Base-by-base conservation (phyloP, 1,140 invertebrate species). In the Macrosteles quadrilineatus region DNA sequence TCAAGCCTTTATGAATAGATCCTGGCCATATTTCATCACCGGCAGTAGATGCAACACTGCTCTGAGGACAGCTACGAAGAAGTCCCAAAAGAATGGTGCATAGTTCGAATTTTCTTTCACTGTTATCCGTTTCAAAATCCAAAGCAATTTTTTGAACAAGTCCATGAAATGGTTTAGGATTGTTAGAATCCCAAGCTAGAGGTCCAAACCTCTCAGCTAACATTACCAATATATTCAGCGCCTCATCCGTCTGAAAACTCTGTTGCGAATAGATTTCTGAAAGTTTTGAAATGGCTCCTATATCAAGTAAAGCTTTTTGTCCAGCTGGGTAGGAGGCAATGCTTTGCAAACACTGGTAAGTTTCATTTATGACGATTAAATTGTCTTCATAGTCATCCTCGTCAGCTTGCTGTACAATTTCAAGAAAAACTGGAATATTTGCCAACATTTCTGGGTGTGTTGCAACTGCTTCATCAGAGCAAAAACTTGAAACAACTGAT, bases 41-140 rank as follows among this genome's bases (percentile, higher is more conserved):
- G 11, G 87, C 80, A 25, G 86, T 83, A 12, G 84, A 71, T 43
- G 90, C 86, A 2, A 86, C 81, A 59, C 87, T 84, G 74, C 85
- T 85, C 30, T 88, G 87, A n/a, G 77, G 76, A 75, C 91, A 91
- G 69, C 88, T 93, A 67, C 86, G 86, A 6, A 96, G 75, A 21
- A 96, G 81, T 21, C 88, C 87, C 75, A 90, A 87, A 17, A 96
- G 79, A 69, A 93, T 88, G 1, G 85, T 82, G 75, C 91, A 93
- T 12, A 96, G 79, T 77, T 95, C 90, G 82, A 96, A 96, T 80
- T 97, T 96, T 66, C 90, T 83, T 76, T 95, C 92, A 21, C 89
- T 90, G 65, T 94, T 87, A 80, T 96, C 93, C 0, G 89, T 91
- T 75, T 92, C 90, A 83, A 96, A 95, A 77, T 96, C 93, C 6